Percentiles rank a stretch among this genome's conserved stretches.
phyloP scores from a whole-genome alignment of 2,113 vertebrate genomes.

The Bungarus multicinctus region DNA sequence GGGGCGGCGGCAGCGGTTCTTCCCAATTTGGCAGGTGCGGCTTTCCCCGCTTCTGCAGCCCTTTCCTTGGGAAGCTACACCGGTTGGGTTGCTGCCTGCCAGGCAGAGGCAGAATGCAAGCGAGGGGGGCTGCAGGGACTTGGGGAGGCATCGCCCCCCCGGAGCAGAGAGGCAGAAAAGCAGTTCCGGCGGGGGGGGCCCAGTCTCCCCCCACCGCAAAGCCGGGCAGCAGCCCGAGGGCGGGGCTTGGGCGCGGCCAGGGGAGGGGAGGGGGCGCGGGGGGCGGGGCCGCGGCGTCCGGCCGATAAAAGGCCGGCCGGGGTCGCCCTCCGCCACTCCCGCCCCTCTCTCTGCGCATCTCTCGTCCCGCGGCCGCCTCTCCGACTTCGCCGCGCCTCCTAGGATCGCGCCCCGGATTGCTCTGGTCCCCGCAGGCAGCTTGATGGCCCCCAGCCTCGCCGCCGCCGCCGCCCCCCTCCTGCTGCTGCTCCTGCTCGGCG shows the following conservation, averaged over 20 bases:
- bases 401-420: not conserved
- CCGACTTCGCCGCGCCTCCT: not conserved
- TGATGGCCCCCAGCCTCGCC: conserved; percentile 46
- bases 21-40: not conserved
- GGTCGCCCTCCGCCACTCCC: not conserved
- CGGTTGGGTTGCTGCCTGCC: not conserved
- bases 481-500: conserved; percentile 41
- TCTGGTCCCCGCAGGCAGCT: conserved; percentile 9
- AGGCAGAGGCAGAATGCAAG: not conserved
- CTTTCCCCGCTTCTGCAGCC: too few relatives aligned
- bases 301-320: not conserved
- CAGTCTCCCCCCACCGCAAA: too few relatives aligned
- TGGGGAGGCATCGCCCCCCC: not conserved
- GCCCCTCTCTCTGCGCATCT: rapidly evolving
- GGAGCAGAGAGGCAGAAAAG: not conserved
- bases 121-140: not conserved
- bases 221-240: not conserved
- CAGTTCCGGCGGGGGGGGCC: too few relatives aligned
- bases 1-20: not conserved
- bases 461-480: not conserved
- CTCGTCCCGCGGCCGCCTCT: not conserved
- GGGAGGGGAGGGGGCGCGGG: not conserved
- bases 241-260: not conserved
- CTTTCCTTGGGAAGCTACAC: too few relatives aligned
- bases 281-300: not conserved